Base-by-base conservation (phyloP, 2,113 vertebrate species). In the Pungitius pungitius region DNA sequence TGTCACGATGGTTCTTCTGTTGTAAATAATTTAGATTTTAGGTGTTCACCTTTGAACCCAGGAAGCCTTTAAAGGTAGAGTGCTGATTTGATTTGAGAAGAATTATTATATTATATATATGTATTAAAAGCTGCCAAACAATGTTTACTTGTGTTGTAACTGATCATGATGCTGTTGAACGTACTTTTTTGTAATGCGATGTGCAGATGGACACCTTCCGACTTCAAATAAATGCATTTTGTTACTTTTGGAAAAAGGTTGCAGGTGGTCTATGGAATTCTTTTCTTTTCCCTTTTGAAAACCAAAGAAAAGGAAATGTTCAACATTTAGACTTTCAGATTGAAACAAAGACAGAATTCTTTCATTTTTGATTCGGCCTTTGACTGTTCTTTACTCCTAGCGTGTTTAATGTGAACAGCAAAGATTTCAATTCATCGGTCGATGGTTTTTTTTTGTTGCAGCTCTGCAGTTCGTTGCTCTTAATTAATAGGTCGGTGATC, bases 381-480 rank as follows among this genome's bases (percentile, higher is more conserved):
- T 70, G 12, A 42, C 35, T 47, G 17, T 7, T 18, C 17, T 45
- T 45, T 20, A 37, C n/a, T 8, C 27, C 3, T 26, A 3, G 14
- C 22, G 5, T 57, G 26, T 60, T 54, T 55, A 27, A 15, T 47
- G 39, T 15, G n/a, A 55, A 27, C 15, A 39, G 33, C 11, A 27
- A 42, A 15, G 20, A 54, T 47, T 40, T 56, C 0, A 26, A 72
- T 66, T 42, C 24, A 82, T 72, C 42, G 8, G 15, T 18, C 22
- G 9, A n/a, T n/a, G 14, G 35, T 26, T 35, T 33, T 43, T 24
- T 62, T 72, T n/a, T n/a, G 43, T 65, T 37, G 42, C 59, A 43
- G 65, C 43, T 60, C 55, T 51, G 62, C 49, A 33, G 30, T 20
- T 69, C 58, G 63, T 9, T 15, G 49, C 63, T 22, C 11, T 49